A percentile compares a stretch with the other conserved stretches of the same genome.
Evolutionary conservation across 1,140 invertebrate genomes (phyloP).

Genomic region (Tribolium castaneum): DNA sequence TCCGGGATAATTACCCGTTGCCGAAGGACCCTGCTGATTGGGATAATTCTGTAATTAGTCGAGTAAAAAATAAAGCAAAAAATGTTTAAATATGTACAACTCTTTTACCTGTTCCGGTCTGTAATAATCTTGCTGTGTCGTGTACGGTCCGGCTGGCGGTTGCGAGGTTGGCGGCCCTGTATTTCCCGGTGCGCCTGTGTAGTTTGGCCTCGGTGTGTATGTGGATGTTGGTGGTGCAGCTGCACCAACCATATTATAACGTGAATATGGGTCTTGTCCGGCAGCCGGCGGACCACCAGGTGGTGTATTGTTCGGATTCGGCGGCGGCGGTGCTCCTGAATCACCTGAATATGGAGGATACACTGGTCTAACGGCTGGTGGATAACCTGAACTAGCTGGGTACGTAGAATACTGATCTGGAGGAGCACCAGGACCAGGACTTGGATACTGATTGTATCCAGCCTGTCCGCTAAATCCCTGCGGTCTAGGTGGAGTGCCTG

Average conservation of each 20-base stretch:
- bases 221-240: slow-evolving; percentile 60
- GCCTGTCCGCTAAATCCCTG: slow-evolving; percentile 63
- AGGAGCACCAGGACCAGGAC: slow-evolving; percentile 63
- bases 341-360: slow-evolving; percentile 75
- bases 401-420: slow-evolving; percentile 70
- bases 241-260: slow-evolving; percentile 61
- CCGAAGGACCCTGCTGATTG: slow-evolving; percentile 38
- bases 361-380: slow-evolving; percentile 73
- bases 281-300: slow-evolving; percentile 56
- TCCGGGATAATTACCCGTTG: slow-evolving; percentile 60
- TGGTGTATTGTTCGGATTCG: slow-evolving; percentile 49
- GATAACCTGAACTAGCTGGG: slow-evolving; percentile 74
- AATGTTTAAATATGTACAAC: neutral
- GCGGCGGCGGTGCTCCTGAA: slow-evolving; percentile 54
- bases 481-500: slow-evolving; percentile 61
- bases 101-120: slow-evolving; percentile 67
- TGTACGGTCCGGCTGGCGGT: slow-evolving; percentile 66
- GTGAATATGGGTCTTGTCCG: slow-evolving; percentile 65
- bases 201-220: slow-evolving; percentile 60
- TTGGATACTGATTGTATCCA: slow-evolving; percentile 64
- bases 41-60: slow-evolving; percentile 13
- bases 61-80: neutral
- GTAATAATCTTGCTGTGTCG: slow-evolving; percentile 75
- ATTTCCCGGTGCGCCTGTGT: slow-evolving; percentile 58
- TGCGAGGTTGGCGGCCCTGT: slow-evolving; percentile 63